Conservation (phyloP, 2,797 vertebrate species). For the Micrastur ruficollis region DNA sequence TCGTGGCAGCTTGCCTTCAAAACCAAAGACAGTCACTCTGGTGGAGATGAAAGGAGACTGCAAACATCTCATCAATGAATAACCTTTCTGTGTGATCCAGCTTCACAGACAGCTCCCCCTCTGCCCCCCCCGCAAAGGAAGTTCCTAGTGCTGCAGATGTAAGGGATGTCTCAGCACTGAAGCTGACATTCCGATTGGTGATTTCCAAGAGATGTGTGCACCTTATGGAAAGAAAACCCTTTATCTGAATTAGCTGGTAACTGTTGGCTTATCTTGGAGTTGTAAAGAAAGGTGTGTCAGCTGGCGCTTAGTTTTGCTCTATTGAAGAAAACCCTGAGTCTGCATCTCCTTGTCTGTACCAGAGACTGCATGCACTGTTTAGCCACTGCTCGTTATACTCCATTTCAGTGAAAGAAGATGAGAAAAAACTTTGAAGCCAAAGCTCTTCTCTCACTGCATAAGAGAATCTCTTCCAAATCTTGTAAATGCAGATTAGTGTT, state of each 20-base stretch:
- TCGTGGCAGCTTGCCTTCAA: neutral
- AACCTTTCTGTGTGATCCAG: neutral
- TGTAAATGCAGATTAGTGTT: neutral
- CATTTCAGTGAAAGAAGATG: constrained; percentile 38
- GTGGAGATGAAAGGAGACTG: neutral
- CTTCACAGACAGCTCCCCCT: neutral
- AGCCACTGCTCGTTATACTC: neutral
- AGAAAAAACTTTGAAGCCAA: neutral
- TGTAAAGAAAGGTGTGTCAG: constrained; percentile 13
- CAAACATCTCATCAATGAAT: neutral
- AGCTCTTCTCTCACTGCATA: neutral
- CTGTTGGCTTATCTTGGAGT: neutral
- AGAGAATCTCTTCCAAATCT: constrained; percentile 15
- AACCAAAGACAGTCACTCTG: neutral
- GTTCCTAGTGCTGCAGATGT: neutral
- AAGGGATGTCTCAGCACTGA: neutral
- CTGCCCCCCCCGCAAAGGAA: neutral
- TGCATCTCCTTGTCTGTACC: neutral
- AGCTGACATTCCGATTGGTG: neutral
- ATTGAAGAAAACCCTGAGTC: neutral
- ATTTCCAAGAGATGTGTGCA: neutral
- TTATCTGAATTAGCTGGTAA: neutral
- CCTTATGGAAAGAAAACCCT: neutral
- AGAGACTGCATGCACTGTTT: neutral
- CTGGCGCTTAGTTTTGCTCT: neutral